Evolutionary conservation across 2,888 invertebrate species (phyloP).

Genomic region (Drosophila silvestris): DNA sequence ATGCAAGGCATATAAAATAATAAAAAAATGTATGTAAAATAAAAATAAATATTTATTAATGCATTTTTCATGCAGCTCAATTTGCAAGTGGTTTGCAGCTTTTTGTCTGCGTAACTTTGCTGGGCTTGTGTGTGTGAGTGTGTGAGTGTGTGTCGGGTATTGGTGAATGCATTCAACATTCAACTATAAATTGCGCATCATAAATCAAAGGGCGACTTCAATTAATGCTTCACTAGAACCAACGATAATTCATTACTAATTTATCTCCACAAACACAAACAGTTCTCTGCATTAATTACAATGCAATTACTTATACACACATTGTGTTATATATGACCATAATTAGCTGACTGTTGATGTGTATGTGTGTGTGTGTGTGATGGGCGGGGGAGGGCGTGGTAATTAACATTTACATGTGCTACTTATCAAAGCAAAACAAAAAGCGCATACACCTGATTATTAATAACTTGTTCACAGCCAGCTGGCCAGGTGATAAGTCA

Average conservation of each 20-base stretch:
- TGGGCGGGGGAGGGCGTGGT: slow-evolving; percentile 48
- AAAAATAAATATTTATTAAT: slow-evolving; percentile 73
- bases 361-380: slow-evolving; percentile 11
- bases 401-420: slow-evolving; percentile 58
- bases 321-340: slow-evolving; percentile 36
- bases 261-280: slow-evolving; percentile 64
- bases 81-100: slow-evolving; percentile 31
- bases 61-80: slow-evolving; percentile 55
- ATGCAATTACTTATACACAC: slow-evolving; percentile 67
- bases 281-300: slow-evolving; percentile 69
- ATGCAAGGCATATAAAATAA: slow-evolving; percentile 57
- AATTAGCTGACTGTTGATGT: slow-evolving; percentile 44
- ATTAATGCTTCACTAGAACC: slow-evolving; percentile 75
- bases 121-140: slow-evolving; percentile 21
- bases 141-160: slow-evolving; percentile 52
- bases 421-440: slow-evolving; percentile 37
- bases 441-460: slow-evolving; percentile 20
- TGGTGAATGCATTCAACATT: slow-evolving; percentile 46
- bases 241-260: slow-evolving; percentile 77
- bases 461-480: slow-evolving; percentile 26
- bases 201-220: slow-evolving; percentile 74
- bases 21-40: not conserved
- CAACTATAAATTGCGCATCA: slow-evolving; percentile 65
- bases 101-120: slow-evolving; percentile 7
- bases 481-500: slow-evolving; percentile 1